These are phyloP conservation scores for Sphaerophoria taeniata DNA, from an alignment of 2,888 invertebrate species.

Conservation along the genomic window DNA sequence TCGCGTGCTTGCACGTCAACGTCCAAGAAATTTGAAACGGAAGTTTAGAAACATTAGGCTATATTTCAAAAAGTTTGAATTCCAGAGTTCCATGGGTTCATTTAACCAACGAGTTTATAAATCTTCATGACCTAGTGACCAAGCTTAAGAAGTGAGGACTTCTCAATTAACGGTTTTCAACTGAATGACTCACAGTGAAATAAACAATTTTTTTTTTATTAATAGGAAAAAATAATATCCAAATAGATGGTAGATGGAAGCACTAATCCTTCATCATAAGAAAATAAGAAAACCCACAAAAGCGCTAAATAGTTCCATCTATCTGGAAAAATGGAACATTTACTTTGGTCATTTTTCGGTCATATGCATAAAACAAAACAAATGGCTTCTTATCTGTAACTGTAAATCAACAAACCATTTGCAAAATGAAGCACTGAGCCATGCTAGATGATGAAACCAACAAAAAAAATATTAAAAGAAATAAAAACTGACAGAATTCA, in stretches of 20 bases:
- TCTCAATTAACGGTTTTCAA: too few species aligned
- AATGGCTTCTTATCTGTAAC: slow-evolving; percentile 68
- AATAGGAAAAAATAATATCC: background rate
- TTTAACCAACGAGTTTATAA: too few species aligned
- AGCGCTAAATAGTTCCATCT: slow-evolving; percentile 31
- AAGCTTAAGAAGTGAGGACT: too few species aligned
- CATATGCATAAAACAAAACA: slow-evolving; percentile 72
- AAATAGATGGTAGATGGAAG: background rate
- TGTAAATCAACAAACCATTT: slow-evolving; percentile 74
- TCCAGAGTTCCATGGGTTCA: too few species aligned
- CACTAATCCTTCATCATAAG: background rate
- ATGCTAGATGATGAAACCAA: slow-evolving; percentile 18
- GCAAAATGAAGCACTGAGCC: slow-evolving; percentile 56
- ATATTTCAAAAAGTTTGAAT: too few species aligned
- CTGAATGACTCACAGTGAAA: too few species aligned
- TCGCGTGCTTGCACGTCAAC: too few species aligned
- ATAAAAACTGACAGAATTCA: slow-evolving; percentile 49
- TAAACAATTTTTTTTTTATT: background rate
- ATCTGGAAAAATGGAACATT: slow-evolving; percentile 52
- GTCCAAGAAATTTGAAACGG: too few species aligned
- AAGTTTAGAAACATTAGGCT: too few species aligned
- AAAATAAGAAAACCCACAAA: slow-evolving; percentile 19
- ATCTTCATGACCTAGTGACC: too few species aligned
- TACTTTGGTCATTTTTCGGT: slow-evolving; percentile 62
- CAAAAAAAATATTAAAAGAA: slow-evolving; percentile 19